Percentiles rank a stretch among this genome's conserved stretches.
These are phyloP conservation scores for Athene noctua DNA, from an alignment of 2,113 vertebrate species.

Conservation along the genomic window DNA sequence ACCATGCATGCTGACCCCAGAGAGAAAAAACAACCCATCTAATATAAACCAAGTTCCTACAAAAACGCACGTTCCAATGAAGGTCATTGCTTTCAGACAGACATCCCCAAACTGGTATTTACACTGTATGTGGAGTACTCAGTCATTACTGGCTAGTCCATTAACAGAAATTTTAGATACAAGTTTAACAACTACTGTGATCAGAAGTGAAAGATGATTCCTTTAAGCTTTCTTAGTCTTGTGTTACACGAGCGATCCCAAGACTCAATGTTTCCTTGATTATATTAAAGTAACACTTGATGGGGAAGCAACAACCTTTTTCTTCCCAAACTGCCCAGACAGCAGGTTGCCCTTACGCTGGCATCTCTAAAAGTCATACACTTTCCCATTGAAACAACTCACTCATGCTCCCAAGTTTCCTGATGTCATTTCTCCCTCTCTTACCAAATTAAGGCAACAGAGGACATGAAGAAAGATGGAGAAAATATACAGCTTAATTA, in stretches of 20 bases:
- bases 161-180: neutral
- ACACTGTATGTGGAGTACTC: neutral
- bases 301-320: neutral
- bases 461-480: neutral
- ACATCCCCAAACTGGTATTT: neutral
- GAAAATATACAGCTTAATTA: neutral
- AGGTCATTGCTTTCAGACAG: neutral
- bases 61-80: neutral
- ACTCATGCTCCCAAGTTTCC: neutral
- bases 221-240: neutral
- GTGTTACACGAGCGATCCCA: neutral
- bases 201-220: neutral
- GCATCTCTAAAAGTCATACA: neutral
- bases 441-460: neutral
- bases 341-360: neutral
- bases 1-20: fast-evolving
- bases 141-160: neutral
- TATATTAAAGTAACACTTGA: neutral
- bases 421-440: neutral
- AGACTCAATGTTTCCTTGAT: neutral
- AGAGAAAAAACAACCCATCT: neutral
- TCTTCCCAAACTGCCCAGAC: neutral
- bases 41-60: neutral
- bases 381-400: neutral
- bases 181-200: neutral